phyloP scores from a whole-genome alignment of 2,888 invertebrate species.

The Harmothoe impar region DNA sequence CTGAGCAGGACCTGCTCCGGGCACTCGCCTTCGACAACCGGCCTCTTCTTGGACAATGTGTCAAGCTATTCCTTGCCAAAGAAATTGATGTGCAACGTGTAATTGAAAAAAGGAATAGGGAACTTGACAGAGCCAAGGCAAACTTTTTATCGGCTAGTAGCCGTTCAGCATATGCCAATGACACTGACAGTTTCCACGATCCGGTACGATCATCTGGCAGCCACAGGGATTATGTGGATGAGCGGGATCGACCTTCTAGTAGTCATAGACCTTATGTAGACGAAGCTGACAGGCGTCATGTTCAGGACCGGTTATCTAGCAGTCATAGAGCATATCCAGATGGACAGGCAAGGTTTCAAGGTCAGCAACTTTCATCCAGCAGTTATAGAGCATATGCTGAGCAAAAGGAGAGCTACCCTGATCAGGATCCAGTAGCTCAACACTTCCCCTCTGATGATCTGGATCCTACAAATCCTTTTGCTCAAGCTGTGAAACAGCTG shows the following conservation, averaged over 20 bases:
- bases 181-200: too few species aligned
- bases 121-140: not conserved
- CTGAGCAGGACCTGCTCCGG: not conserved
- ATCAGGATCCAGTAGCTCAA: too few species aligned
- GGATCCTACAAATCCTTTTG: not conserved
- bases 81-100: not conserved
- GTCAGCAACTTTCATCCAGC: not conserved
- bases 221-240: not conserved
- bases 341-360: too few species aligned
- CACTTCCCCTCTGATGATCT: too few species aligned
- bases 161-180: not conserved
- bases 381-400: too few species aligned
- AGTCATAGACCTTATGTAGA: not conserved
- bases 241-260: not conserved
- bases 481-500: not conserved
- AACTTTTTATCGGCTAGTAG: too few species aligned
- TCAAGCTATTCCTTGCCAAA: conserved; percentile 27
- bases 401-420: too few species aligned
- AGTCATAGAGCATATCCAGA: too few species aligned
- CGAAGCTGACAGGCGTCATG: too few species aligned
- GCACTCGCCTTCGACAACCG: not conserved
- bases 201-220: too few species aligned
- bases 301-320: too few species aligned
- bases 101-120: not conserved
- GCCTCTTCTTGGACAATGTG: not conserved